These are phyloP conservation scores for Synergus umbraculus DNA, from an alignment of 2,888 invertebrate genomes.

Conservation along the genomic window DNA sequence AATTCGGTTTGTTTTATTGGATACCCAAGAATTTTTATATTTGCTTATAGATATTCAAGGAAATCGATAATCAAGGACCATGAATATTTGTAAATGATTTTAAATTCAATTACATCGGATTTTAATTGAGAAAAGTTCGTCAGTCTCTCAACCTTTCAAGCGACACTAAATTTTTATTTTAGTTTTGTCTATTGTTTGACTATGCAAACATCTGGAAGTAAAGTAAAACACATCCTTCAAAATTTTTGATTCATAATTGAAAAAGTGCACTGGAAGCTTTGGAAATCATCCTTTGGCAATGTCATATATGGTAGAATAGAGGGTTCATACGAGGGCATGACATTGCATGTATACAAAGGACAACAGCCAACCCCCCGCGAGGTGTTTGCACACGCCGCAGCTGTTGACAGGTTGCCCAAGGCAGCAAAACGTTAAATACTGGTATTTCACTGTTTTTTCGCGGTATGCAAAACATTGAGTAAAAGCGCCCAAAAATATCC, in stretches of 20 bases:
- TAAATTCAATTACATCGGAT: too few relatives aligned
- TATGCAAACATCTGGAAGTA: too few relatives aligned
- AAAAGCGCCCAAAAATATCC: slow-evolving; percentile 19
- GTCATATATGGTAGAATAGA: background rate
- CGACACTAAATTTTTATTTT: too few relatives aligned
- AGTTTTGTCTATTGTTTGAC: too few relatives aligned
- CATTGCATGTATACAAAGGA: slow-evolving; percentile 52
- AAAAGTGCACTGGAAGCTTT: slow-evolving; percentile 2
- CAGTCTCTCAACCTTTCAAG: too few relatives aligned
- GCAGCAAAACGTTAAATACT: slow-evolving; percentile 58
- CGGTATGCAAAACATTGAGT: slow-evolving; percentile 49
- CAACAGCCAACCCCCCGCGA: slow-evolving; percentile 56
- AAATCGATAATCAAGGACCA: background rate
- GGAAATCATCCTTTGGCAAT: slow-evolving; percentile 14
- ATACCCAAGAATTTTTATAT: background rate
- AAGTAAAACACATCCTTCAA: background rate
- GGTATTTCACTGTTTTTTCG: slow-evolving; percentile 40
- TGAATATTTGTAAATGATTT: too few relatives aligned
- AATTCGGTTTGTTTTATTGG: background rate
- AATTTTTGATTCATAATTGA: background rate
- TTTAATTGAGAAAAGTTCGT: too few relatives aligned
- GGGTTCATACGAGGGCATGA: slow-evolving; percentile 29
- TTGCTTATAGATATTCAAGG: background rate
- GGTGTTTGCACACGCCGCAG: slow-evolving; percentile 64
- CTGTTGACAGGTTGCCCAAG: slow-evolving; percentile 61